Evolutionary conservation across 2,797 vertebrate species (phyloP).

Genomic region (Sebastes minor): DNA sequence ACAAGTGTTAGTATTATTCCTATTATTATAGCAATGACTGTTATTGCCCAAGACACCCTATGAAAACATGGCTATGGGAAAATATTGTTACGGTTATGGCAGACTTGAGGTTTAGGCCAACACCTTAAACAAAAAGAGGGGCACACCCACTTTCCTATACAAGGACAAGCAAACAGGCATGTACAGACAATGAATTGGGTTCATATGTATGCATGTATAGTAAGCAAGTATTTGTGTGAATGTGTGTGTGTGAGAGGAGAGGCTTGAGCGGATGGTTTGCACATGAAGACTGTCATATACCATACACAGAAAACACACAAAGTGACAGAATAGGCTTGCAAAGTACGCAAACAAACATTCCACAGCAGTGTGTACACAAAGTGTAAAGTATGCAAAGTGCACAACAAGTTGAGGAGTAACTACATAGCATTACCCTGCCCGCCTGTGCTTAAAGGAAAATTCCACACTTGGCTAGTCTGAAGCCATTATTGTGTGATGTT

Average conservation of each 20-base stretch:
- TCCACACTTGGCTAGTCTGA: slow-evolving; percentile 34
- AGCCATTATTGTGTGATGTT: slow-evolving; percentile 38
- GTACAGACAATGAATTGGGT: slow-evolving; percentile 47
- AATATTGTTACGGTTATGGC: slow-evolving; percentile 43
- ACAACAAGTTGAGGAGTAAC: slow-evolving; percentile 25
- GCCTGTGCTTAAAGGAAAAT: slow-evolving; percentile 41
- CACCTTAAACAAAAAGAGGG: slow-evolving; percentile 66
- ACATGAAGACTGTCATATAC: slow-evolving; percentile 10
- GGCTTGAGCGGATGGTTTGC: slow-evolving; percentile 7
- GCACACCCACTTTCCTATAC: slow-evolving; percentile 58
- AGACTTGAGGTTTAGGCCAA: slow-evolving; percentile 46
- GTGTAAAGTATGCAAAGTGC: slow-evolving; percentile 15
- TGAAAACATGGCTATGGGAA: slow-evolving; percentile 63
- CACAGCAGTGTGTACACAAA: slow-evolving; percentile 13
- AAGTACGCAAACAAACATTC: slow-evolving; percentile 35
- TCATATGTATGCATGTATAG: slow-evolving; percentile 14
- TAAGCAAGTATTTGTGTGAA: neutral
- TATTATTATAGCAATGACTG: slow-evolving; percentile 68
- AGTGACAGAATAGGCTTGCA: slow-evolving; percentile 17
- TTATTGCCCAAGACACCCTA: slow-evolving; percentile 64
- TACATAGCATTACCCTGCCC: slow-evolving; percentile 16
- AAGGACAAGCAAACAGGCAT: slow-evolving; percentile 45
- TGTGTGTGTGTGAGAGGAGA: neutral
- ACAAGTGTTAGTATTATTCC: slow-evolving; percentile 70
- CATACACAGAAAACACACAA: slow-evolving; percentile 18